Evolutionary conservation across 53 echinoderm and acorn worm genomes (phyloP).

Genomic region (Zoroaster sp.): DNA sequence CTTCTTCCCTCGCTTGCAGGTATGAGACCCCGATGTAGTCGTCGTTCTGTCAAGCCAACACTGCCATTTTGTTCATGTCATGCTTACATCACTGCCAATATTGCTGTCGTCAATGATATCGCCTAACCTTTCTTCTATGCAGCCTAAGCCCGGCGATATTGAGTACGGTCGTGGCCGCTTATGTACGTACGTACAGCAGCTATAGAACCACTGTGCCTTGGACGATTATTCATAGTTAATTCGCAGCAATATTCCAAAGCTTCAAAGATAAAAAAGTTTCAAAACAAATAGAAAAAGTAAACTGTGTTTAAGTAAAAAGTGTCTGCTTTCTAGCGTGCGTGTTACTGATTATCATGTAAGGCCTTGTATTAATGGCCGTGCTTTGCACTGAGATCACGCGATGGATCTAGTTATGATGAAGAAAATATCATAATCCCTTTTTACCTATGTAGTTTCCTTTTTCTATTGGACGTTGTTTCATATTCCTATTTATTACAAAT

Average conservation of each 20-base stretch:
- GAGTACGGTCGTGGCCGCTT: constrained; percentile 34
- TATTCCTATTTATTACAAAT: constrained; percentile 88
- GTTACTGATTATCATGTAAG: constrained; percentile 32
- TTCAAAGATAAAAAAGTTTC: constrained; percentile 22
- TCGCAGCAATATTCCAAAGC: constrained; percentile 69
- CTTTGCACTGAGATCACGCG: constrained; percentile 39
- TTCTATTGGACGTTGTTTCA: constrained; percentile 47
- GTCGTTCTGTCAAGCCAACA: constrained; percentile 32
- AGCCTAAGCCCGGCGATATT: constrained; percentile 8
- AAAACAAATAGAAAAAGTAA: constrained; percentile 55
- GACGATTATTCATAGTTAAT: constrained; percentile 54
- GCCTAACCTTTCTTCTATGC: constrained; percentile 46
- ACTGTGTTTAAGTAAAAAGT: constrained; percentile 57
- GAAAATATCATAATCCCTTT: constrained; percentile 23
- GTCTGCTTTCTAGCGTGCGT: constrained; percentile 47
- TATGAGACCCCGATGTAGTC: constrained; percentile 38
- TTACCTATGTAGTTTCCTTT: constrained; percentile 57
- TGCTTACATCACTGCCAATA: constrained; percentile 58
- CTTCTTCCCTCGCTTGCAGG: background rate
- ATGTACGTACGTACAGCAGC: constrained; percentile 51
- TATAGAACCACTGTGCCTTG: constrained; percentile 65
- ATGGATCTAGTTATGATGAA: background rate
- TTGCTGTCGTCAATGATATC: constrained; percentile 39
- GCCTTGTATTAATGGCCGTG: background rate
- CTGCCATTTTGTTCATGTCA: constrained; percentile 42